Evolutionary conservation across 2,888 invertebrate genomes (phyloP).

Genomic region (Leucoptera coffeella): DNA sequence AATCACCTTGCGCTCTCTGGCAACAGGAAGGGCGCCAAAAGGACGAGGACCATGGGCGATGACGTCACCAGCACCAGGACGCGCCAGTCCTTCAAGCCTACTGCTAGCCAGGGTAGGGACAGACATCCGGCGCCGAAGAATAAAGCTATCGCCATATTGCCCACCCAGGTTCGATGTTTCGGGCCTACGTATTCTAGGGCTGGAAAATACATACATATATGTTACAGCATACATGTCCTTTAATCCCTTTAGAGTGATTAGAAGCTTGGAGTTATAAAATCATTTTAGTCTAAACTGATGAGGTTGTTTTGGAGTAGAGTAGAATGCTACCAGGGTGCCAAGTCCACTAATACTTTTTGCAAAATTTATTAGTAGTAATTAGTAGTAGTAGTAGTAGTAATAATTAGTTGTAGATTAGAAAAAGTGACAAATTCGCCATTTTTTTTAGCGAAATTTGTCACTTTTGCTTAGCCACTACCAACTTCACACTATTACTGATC

Average conservation of each 20-base stretch:
- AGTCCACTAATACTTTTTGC: too few species aligned
- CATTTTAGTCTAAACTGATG: too few species aligned
- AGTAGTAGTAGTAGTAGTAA: too few species aligned
- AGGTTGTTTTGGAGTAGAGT: too few species aligned
- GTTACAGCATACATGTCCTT: not conserved
- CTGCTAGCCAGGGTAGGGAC: conserved; percentile 38
- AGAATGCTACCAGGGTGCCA: too few species aligned
- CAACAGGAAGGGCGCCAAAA: conserved; percentile 24
- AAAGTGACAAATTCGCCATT: too few species aligned
- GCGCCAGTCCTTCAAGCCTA: conserved; percentile 34
- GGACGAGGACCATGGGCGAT: conserved; percentile 23
- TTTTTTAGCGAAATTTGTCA: too few species aligned
- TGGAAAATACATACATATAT: conserved; percentile 8
- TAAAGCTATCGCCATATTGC: conserved; percentile 43
- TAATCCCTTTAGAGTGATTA: not conserved
- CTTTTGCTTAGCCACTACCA: too few species aligned
- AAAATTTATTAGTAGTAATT: too few species aligned
- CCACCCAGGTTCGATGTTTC: conserved; percentile 38
- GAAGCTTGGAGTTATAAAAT: not conserved
- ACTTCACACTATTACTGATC: too few species aligned
- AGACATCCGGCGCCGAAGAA: conserved; percentile 41
- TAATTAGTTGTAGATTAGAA: too few species aligned
- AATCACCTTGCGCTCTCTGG: conserved; percentile 45
- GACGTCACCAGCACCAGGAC: conserved; percentile 30
- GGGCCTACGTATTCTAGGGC: conserved; percentile 46